Evolutionary conservation across 2,888 invertebrate genomes (phyloP).

Genomic region (Papilio protenor): DNA sequence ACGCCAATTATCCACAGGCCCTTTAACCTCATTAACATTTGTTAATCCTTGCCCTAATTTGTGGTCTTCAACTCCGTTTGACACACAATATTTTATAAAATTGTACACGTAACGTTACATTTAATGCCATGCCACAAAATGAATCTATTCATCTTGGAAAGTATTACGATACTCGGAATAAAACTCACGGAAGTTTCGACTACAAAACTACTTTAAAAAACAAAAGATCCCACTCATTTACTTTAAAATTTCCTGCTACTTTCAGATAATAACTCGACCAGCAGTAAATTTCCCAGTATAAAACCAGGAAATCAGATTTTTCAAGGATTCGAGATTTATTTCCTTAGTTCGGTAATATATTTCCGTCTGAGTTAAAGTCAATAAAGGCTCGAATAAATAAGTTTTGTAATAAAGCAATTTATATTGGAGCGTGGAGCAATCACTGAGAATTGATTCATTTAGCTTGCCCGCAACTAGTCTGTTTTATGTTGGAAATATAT

Average conservation of each 20-base stretch:
- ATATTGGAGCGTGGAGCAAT: constrained; percentile 40
- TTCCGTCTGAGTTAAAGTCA: constrained; percentile 14
- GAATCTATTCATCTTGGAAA: no score
- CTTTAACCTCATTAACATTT: constrained; percentile 18
- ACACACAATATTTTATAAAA: background rate
- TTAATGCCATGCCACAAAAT: no score
- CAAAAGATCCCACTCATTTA: background rate
- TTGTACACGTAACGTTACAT: background rate
- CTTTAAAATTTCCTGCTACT: background rate
- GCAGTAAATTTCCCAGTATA: background rate
- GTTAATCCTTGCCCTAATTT: constrained; percentile 22
- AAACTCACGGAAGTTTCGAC: background rate
- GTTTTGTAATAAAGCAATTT: constrained; percentile 42
- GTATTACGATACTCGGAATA: background rate
- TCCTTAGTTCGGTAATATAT: constrained; percentile 11
- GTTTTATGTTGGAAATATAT: constrained; percentile 1
- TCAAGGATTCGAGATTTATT: background rate
- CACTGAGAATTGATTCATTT: constrained; percentile 44
- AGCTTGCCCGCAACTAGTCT: constrained; percentile 24
- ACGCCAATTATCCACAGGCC: constrained; percentile 13
- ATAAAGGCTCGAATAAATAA: constrained; percentile 36
- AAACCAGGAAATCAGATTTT: background rate
- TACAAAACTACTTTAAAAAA: background rate
- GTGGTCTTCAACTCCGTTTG: background rate
- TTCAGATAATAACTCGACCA: no score